A percentile compares a stretch with the other conserved stretches of the same genome.
Conservation (phyloP, 2,888 invertebrate genomes). For the Eupithecia centaureata region DNA sequence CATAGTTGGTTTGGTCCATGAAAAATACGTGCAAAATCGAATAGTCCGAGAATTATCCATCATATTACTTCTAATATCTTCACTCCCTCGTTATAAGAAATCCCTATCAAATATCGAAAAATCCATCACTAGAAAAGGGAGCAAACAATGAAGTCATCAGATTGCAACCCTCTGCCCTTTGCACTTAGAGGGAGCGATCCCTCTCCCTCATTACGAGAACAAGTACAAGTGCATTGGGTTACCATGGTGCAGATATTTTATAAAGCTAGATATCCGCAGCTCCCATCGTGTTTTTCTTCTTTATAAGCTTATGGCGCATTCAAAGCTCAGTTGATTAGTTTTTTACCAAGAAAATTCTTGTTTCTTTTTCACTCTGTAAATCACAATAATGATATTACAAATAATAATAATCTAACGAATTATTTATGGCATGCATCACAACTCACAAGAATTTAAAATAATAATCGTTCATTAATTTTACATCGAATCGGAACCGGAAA, state of each 20-base stretch:
- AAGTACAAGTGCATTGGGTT: slow-evolving; percentile 4
- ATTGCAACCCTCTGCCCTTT: slow-evolving; percentile 45
- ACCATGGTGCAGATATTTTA: neutral
- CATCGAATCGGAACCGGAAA: too few species aligned
- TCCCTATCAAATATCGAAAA: slow-evolving; percentile 19
- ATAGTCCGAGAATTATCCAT: neutral
- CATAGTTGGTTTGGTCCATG: neutral
- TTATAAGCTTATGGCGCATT: too few species aligned
- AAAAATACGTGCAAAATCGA: neutral
- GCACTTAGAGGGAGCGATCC: slow-evolving; percentile 7
- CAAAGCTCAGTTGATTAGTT: too few species aligned
- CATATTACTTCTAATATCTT: neutral
- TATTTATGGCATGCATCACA: too few species aligned
- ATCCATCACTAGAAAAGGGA: slow-evolving; percentile 46
- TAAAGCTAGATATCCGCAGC: neutral
- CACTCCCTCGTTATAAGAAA: neutral
- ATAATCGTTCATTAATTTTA: too few species aligned
- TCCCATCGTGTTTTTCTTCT: neutral
- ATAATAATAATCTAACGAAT: too few species aligned
- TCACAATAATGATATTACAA: too few species aligned
- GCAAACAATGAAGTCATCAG: slow-evolving; percentile 52
- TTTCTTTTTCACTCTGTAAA: too few species aligned
- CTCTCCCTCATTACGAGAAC: neutral
- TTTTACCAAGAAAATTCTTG: too few species aligned
- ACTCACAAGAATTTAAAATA: too few species aligned